Percentiles rank a stretch among this genome's conserved stretches.
These are phyloP conservation scores for Timema podura DNA, from an alignment of 2,888 invertebrate genomes.

Conservation along the genomic window DNA sequence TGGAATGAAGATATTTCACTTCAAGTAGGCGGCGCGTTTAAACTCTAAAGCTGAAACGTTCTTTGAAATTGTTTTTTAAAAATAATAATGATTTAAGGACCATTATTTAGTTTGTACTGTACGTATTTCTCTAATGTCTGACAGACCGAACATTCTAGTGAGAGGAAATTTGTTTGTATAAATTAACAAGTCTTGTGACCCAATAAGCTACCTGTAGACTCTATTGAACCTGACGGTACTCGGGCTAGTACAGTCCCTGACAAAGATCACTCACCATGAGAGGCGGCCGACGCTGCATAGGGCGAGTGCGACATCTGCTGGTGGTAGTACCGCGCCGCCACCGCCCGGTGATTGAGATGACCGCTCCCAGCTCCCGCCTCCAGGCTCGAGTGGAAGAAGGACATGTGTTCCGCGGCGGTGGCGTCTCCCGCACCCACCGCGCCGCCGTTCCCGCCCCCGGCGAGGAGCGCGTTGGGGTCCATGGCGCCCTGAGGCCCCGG, in stretches of 20 bases:
- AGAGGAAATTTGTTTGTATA: no score
- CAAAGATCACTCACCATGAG: conserved; percentile 51
- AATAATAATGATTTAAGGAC: no score
- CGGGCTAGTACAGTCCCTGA: conserved; percentile 1
- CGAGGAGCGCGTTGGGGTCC: conserved; percentile 18
- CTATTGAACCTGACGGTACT: no score
- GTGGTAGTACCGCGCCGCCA: conserved; percentile 54
- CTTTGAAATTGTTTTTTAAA: no score
- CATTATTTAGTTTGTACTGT: no score
- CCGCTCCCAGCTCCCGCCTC: conserved; percentile 44
- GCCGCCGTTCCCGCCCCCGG: conserved; percentile 17
- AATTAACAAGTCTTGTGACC: no score
- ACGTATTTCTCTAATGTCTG: no score
- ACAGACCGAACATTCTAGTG: no score
- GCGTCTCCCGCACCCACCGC: conserved; percentile 25
- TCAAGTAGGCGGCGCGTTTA: no score
- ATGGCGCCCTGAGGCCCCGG: conserved; percentile 23
- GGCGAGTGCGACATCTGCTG: conserved; percentile 57
- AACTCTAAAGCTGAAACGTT: no score
- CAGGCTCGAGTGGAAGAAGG: conserved; percentile 42
- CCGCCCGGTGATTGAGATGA: conserved; percentile 53
- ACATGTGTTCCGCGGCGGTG: conserved; percentile 49
- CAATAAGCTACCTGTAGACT: no score
- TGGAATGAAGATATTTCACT: no score
- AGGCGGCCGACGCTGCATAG: conserved; percentile 51